Evolutionary conservation across 2,113 vertebrate species (phyloP), one percentile per base, ranked within the genome.

Genomic region (Lepidothrix coronata): DNA sequence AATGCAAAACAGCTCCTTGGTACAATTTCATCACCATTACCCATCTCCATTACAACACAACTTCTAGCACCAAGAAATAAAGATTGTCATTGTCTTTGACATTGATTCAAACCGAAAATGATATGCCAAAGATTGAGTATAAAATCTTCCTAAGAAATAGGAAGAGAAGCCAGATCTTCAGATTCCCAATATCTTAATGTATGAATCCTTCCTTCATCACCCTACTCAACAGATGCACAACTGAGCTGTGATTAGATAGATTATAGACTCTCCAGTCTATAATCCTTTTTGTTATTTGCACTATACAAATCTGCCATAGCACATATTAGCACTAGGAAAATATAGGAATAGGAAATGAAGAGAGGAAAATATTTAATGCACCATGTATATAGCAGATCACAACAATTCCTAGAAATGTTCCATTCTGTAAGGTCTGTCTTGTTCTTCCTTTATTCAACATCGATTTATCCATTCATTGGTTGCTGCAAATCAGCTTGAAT

Each of bases 111-210:
- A n/a, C 17, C 37, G n/a, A 51, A 66, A 94, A 75, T 59, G 54
- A 77, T 83, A 65, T 77, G 48, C 35, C 68, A 54, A 90, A 83
- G n/a, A 76, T 21, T 82, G 49, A 77, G 27, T 48, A 66, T 39
- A 43, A 95, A 91, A 80, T 90, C 82, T 85, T 83, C 67, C 77
- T 46, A 93, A 90, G 67, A 91, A 93, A 76, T 83, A 43, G 27
- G 55, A 91, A 88, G 21, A 85, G 81, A 89, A 96, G 82, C 71
- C 91, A 94, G 66, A 91, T 94, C 65, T 86, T 93, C 73, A 91
- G 44, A 94, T 82, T 95, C 74, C 66, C 30, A 91, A 55, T 41
- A 24, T 89, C 71, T 95, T 91, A 93, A 93, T 77, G 87, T 77
- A 54, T 85, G 66, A 91, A 91, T 68, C 58, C 58, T 91, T 87